A percentile compares a stretch with the other conserved stretches of the same genome.
Evolutionary conservation across 2,113 vertebrate genomes (phyloP).

Genomic region (Amblyopsis rosae): DNA sequence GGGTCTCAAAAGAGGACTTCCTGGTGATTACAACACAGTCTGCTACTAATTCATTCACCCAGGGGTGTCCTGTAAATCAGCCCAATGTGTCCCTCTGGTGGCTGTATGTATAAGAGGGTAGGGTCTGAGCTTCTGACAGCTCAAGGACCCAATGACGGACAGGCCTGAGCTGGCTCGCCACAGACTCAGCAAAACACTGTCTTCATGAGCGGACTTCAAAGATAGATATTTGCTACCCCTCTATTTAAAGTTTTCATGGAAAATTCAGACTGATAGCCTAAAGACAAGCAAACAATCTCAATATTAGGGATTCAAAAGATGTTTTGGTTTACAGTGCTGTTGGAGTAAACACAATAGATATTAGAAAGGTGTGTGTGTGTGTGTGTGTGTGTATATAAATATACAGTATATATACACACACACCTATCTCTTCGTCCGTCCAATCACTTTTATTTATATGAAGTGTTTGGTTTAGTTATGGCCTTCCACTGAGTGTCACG

Average conservation of each 20-base stretch:
- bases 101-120: slow-evolving; percentile 4
- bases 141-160: slow-evolving; percentile 62
- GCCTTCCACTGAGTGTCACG: slow-evolving; percentile 38
- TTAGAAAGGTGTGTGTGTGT: too few species aligned
- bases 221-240: too few species aligned
- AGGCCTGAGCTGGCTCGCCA: slow-evolving; percentile 10
- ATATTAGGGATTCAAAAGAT: too few species aligned
- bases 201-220: background rate
- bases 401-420: too few species aligned
- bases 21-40: slow-evolving; percentile 14
- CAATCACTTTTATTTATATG: too few species aligned
- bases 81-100: slow-evolving; percentile 8
- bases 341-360: too few species aligned
- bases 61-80: slow-evolving; percentile 58
- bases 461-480: slow-evolving; percentile 22
- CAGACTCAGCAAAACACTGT: slow-evolving; percentile 53
- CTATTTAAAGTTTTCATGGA: too few species aligned
- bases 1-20: slow-evolving; percentile 34
- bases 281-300: too few species aligned
- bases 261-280: too few species aligned
- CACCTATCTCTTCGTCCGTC: too few species aligned
- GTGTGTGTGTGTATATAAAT: too few species aligned
- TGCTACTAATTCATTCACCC: slow-evolving; percentile 50
- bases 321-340: too few species aligned
- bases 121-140: slow-evolving; percentile 41